phyloP scores from a whole-genome alignment of 2,797 vertebrate genomes.

The Trachops cirrhosus region DNA sequence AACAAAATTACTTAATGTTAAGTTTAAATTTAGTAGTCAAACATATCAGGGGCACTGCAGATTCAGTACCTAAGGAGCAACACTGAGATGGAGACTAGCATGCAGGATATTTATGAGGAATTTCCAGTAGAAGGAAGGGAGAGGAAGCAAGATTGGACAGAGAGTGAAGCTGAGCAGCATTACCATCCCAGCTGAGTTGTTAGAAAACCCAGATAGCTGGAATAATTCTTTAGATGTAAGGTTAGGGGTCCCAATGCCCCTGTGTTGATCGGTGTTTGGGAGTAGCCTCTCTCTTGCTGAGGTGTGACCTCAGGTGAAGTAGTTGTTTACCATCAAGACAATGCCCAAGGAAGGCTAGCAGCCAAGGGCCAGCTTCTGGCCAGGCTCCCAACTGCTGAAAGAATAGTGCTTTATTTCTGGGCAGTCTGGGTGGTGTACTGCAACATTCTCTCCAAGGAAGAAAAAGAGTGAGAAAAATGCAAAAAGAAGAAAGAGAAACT shows the following conservation, averaged over 20 bases:
- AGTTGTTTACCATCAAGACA: background rate
- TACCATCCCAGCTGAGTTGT: background rate
- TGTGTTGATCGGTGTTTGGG: background rate
- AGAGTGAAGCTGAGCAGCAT: background rate
- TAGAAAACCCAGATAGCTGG: background rate
- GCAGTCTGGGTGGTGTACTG: background rate
- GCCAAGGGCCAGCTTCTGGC: background rate
- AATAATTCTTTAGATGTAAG: background rate
- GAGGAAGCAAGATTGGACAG: background rate
- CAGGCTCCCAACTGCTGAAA: background rate
- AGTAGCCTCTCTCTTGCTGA: background rate
- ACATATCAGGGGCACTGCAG: background rate
- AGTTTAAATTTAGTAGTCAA: background rate
- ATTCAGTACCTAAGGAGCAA: background rate
- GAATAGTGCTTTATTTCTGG: background rate
- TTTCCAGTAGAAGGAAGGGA: background rate
- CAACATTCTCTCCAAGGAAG: background rate
- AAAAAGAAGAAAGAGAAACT: background rate
- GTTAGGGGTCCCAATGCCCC: background rate
- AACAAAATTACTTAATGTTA: background rate
- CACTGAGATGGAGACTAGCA: background rate
- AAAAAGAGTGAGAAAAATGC: background rate
- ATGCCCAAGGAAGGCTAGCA: background rate
- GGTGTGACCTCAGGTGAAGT: background rate
- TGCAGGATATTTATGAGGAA: background rate